These are phyloP conservation scores for Calypte anna DNA, from an alignment of 2,113 vertebrate species.

Conservation along the genomic window DNA sequence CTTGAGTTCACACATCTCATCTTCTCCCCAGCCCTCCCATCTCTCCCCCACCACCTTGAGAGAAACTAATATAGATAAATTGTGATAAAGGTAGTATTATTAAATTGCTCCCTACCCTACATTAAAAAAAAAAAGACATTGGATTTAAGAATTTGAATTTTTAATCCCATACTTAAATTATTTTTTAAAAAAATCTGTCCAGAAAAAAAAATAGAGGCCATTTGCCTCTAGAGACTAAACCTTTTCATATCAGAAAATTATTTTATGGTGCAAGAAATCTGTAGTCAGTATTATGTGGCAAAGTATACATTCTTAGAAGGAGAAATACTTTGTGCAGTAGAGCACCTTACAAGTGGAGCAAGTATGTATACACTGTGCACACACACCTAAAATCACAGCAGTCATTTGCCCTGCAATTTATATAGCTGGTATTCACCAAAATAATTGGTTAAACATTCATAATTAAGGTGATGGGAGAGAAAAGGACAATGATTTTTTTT, in stretches of 20 bases:
- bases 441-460: background rate
- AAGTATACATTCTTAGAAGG: background rate
- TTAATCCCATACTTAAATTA: background rate
- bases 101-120: background rate
- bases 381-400: background rate
- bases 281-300: background rate
- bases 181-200: background rate
- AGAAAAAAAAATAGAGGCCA: background rate
- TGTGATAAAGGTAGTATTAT: background rate
- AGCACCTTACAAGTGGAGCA: background rate
- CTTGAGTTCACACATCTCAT: accelerated
- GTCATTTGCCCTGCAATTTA: background rate
- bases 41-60: background rate
- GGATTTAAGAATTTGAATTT: conserved; percentile 2
- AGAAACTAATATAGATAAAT: background rate
- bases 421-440: background rate
- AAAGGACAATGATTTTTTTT: background rate
- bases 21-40: background rate
- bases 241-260: background rate
- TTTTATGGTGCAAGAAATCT: background rate
- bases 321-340: background rate
- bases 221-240: background rate
- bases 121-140: background rate
- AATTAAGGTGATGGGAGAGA: background rate
- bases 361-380: background rate